Evolutionary conservation across 35 echinoderm and acorn worm species (phyloP).

Genomic region (Ptychodera flava): DNA sequence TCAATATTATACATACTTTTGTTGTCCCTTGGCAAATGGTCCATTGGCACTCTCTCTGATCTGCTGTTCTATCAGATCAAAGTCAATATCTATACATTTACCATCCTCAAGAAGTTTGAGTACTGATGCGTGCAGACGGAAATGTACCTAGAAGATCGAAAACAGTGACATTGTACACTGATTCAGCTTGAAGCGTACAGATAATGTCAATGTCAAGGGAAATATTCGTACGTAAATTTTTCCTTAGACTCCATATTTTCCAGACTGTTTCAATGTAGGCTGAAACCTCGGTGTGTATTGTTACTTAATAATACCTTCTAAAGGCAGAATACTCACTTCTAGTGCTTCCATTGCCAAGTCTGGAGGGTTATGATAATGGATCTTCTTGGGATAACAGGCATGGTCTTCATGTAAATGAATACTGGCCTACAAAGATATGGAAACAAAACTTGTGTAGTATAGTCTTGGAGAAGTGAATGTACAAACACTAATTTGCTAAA

Average conservation of each 20-base stretch:
- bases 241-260: too few relatives aligned
- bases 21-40: slow-evolving; percentile 74
- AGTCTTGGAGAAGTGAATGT: too few relatives aligned
- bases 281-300: too few relatives aligned
- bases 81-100: slow-evolving; percentile 22
- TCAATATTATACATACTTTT: slow-evolving; percentile 53
- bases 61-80: slow-evolving; percentile 31
- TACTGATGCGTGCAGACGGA: slow-evolving; percentile 76
- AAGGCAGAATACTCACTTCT: slow-evolving; percentile 47
- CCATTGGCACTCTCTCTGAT: slow-evolving; percentile 34
- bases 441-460: too few relatives aligned
- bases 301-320: too few relatives aligned
- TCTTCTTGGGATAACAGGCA: slow-evolving; percentile 94
- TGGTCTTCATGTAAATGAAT: slow-evolving; percentile 71
- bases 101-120: slow-evolving; percentile 59
- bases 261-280: too few relatives aligned
- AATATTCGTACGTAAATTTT: too few relatives aligned
- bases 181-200: background rate
- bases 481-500: too few relatives aligned
- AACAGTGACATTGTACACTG: too few relatives aligned
- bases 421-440: slow-evolving; percentile 37
- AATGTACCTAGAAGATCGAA: slow-evolving; percentile 62
- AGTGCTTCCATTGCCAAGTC: slow-evolving; percentile 86
- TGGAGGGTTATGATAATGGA: slow-evolving; percentile 96
- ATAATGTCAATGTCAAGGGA: background rate